Conservation (phyloP, 2,888 invertebrate genomes). For the Metallyticus violacea region DNA sequence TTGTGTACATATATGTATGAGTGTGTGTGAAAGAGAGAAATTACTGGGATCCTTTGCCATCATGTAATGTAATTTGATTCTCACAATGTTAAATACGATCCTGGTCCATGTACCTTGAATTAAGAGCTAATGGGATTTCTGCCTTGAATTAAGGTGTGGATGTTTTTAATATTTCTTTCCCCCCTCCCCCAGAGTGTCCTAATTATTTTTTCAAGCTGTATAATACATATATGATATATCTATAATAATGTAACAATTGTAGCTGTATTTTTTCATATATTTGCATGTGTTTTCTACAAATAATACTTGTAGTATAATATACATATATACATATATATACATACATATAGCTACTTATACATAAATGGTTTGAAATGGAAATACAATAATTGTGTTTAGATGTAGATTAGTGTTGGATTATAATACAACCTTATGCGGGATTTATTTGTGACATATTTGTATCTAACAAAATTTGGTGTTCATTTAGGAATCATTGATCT, state of each 20-base stretch:
- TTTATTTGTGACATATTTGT: constrained; percentile 6
- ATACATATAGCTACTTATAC: constrained; percentile 24
- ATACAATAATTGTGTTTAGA: constrained; percentile 4
- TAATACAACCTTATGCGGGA: background rate
- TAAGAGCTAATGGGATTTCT: background rate
- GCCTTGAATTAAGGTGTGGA: constrained; percentile 17
- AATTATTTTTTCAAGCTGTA: constrained; percentile 22
- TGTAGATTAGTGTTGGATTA: constrained; percentile 1
- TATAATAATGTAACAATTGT: constrained; percentile 24
- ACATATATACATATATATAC: background rate
- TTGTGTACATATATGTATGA: background rate
- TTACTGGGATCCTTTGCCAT: background rate
- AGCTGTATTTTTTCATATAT: constrained; percentile 29
- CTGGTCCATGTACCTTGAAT: background rate
- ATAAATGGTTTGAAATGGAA: constrained; percentile 21
- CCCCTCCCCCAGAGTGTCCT: background rate
- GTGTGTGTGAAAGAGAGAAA: background rate
- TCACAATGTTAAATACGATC: background rate
- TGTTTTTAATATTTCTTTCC: constrained; percentile 7
- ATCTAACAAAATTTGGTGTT: background rate
- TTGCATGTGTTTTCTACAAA: constrained; percentile 31
- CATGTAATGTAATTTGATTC: background rate
- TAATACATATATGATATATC: constrained; percentile 25
- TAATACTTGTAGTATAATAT: constrained; percentile 21
- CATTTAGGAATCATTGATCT: constrained; percentile 2